These are phyloP conservation scores for Chaetodon trifascialis DNA, from an alignment of 2,113 vertebrate genomes.

Conservation along the genomic window DNA sequence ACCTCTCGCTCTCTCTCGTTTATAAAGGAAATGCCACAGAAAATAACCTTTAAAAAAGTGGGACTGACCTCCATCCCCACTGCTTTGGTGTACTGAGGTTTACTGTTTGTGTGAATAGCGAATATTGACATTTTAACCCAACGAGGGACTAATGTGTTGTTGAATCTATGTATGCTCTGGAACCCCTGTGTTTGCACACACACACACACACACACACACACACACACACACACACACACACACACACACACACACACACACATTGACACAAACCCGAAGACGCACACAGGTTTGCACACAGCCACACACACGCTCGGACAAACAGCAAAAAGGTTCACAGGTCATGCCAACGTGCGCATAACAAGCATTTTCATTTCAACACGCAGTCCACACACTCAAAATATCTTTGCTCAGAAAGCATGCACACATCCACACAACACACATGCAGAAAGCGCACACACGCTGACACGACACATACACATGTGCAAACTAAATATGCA, in stretches of 20 bases:
- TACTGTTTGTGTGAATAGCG: constrained; percentile 64
- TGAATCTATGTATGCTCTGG: constrained; percentile 57
- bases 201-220: constrained; percentile 10
- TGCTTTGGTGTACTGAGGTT: constrained; percentile 21
- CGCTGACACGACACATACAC: background rate
- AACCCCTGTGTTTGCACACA: constrained; percentile 32
- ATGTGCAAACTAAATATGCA: background rate
- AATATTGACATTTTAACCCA: constrained; percentile 70
- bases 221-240: no score
- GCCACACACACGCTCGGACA: background rate
- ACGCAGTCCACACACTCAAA: background rate
- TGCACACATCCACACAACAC: background rate
- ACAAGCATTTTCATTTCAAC: background rate
- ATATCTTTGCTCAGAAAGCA: background rate
- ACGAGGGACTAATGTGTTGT: constrained; percentile 57
- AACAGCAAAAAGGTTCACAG: background rate
- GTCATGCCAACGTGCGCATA: background rate
- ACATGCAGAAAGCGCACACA: background rate
- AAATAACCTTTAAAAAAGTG: constrained; percentile 60
- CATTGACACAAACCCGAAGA: background rate
- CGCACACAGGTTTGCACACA: background rate
- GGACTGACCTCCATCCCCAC: constrained; percentile 47
- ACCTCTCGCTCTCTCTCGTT: background rate
- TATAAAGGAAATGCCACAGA: constrained; percentile 59
- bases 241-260: background rate